A percentile compares a stretch with the other conserved stretches of the same genome.
phyloP scores from a whole-genome alignment of 2,797 vertebrate genomes.

The Hafferia zeledoni region DNA sequence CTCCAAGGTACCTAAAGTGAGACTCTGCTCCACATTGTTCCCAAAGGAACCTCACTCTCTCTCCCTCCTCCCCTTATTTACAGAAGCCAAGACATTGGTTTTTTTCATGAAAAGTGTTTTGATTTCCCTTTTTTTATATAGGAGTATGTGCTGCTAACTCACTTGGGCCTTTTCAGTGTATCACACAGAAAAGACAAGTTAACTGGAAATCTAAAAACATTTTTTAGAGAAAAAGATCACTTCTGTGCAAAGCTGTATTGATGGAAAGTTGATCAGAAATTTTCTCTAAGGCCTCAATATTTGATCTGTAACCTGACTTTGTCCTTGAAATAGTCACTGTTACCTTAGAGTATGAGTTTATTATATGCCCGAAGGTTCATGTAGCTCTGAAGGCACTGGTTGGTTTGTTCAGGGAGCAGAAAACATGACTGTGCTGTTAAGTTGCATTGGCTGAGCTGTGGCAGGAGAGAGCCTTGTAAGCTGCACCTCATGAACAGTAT shows the following conservation, averaged over 20 bases:
- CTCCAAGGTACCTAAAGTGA: not conserved
- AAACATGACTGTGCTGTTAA: not conserved
- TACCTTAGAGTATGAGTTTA: not conserved
- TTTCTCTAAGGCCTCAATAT: not conserved
- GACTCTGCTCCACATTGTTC: not conserved
- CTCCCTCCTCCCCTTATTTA: not conserved
- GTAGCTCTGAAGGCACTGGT: not conserved
- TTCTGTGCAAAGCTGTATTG: not conserved
- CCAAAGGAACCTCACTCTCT: not conserved
- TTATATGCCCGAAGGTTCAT: not conserved
- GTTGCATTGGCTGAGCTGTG: not conserved
- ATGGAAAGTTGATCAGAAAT: not conserved
- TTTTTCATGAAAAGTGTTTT: not conserved
- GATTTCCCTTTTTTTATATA: not conserved
- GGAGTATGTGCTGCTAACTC: not conserved
- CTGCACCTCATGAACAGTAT: not conserved
- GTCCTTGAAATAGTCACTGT: not conserved
- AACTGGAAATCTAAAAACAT: not conserved
- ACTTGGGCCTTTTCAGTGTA: not conserved
- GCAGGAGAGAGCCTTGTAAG: not conserved
- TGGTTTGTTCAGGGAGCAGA: not conserved
- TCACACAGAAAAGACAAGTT: not conserved
- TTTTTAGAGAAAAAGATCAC: not conserved
- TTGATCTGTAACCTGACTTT: not conserved
- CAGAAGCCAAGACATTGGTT: not conserved